phyloP scores from a whole-genome alignment of 1,140 invertebrate genomes.

The Berghia stephanieae region DNA sequence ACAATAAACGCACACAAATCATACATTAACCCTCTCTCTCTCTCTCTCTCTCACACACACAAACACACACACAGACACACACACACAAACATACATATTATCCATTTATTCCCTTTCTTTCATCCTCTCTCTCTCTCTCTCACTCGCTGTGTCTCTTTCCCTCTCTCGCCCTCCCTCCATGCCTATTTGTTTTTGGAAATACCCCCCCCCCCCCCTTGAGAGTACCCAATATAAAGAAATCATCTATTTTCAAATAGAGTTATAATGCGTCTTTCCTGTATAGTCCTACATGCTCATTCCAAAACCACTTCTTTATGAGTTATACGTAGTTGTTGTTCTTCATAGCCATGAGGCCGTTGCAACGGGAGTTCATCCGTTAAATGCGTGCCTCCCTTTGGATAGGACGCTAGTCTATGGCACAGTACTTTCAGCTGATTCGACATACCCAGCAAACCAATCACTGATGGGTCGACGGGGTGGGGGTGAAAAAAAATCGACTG shows the following conservation, averaged over 20 bases:
- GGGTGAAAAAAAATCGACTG: too few species aligned
- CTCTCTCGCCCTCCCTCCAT: not conserved
- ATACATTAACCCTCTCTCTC: too few species aligned
- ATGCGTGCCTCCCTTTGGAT: too few species aligned
- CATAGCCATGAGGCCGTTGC: too few species aligned
- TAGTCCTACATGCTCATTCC: not conserved
- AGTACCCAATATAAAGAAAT: too few species aligned
- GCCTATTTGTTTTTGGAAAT: not conserved
- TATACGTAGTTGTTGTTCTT: not conserved
- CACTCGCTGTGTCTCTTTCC: not conserved
- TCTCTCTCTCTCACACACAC: not conserved
- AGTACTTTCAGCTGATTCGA: too few species aligned
- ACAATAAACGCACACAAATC: too few species aligned
- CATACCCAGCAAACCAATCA: too few species aligned
- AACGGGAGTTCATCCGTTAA: too few species aligned
- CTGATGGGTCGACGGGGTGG: too few species aligned
- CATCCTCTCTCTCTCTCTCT: slow-evolving; percentile 7
- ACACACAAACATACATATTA: not conserved
- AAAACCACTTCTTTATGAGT: not conserved
- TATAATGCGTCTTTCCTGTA: slow-evolving; percentile 1
- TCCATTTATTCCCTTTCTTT: not conserved
- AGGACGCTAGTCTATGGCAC: too few species aligned
- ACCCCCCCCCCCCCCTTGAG: too few species aligned
- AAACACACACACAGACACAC: not conserved
- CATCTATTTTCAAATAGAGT: not conserved